Evolutionary conservation across 2,888 invertebrate species (phyloP).

Genomic region (Andrena bucephala): DNA sequence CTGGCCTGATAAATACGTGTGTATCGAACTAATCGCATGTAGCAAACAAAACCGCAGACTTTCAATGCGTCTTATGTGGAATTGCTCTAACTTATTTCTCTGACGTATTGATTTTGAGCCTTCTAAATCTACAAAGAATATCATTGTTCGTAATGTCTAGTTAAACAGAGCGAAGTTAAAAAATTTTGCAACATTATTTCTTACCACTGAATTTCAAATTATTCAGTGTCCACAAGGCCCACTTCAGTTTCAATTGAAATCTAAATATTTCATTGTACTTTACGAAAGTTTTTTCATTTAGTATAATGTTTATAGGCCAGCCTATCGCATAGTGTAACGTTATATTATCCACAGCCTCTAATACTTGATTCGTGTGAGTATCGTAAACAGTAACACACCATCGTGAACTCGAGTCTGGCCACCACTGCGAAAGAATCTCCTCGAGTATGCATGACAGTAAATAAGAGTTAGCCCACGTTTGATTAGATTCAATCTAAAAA

Average conservation of each 20-base stretch:
- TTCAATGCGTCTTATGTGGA: slow-evolving; percentile 85
- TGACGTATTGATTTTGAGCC: slow-evolving; percentile 60
- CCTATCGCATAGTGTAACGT: slow-evolving; percentile 81
- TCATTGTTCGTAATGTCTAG: background rate
- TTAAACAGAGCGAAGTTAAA: background rate
- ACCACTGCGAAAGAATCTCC: slow-evolving; percentile 85
- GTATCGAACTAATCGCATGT: slow-evolving; percentile 86
- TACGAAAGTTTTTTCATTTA: slow-evolving; percentile 78
- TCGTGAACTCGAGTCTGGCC: slow-evolving; percentile 82
- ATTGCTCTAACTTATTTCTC: slow-evolving; percentile 76
- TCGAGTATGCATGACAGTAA: slow-evolving; percentile 85
- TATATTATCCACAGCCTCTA: slow-evolving; percentile 79
- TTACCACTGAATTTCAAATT: slow-evolving; percentile 84
- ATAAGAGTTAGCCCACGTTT: slow-evolving; percentile 85
- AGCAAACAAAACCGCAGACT: slow-evolving; percentile 87
- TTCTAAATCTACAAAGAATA: slow-evolving; percentile 79
- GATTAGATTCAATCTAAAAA: slow-evolving; percentile 84
- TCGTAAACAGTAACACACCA: slow-evolving; percentile 81
- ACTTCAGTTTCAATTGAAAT: slow-evolving; percentile 86
- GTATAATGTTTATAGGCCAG: slow-evolving; percentile 84
- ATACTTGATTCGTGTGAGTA: slow-evolving; percentile 76
- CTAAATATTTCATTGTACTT: slow-evolving; percentile 85
- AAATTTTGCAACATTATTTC: slow-evolving; percentile 6
- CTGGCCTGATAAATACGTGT: slow-evolving; percentile 86
- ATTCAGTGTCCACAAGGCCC: slow-evolving; percentile 86